These are phyloP conservation scores for Balanococcus diminutus DNA, from an alignment of 2,888 invertebrate species.

Conservation along the genomic window DNA sequence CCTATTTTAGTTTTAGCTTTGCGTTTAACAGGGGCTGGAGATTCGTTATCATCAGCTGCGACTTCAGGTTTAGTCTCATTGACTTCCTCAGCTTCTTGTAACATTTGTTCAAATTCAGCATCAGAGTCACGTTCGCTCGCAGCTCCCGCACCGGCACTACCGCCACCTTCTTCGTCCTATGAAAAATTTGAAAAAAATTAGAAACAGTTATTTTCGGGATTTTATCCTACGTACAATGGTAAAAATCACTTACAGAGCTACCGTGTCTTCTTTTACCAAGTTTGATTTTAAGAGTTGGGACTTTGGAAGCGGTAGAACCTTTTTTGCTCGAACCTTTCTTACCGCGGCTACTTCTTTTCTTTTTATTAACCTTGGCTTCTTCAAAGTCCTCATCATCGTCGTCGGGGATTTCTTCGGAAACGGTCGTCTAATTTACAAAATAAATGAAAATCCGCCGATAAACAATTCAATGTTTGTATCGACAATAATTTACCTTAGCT, in stretches of 20 bases:
- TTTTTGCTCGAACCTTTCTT: slow-evolving; percentile 68
- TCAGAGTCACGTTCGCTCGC: slow-evolving; percentile 91
- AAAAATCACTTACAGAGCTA: slow-evolving; percentile 73
- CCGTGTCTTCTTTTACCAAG: slow-evolving; percentile 90
- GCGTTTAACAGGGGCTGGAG: slow-evolving; percentile 60
- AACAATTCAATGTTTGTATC: not conserved
- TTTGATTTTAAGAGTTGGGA: slow-evolving; percentile 94
- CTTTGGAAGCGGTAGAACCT: slow-evolving; percentile 70
- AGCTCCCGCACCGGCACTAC: slow-evolving; percentile 65
- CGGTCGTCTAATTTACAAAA: slow-evolving; percentile 35
- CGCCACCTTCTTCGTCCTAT: slow-evolving; percentile 57
- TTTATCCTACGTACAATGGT: not conserved
- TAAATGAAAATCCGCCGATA: not conserved
- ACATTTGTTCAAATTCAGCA: slow-evolving; percentile 97
- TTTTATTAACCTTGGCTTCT: slow-evolving; percentile 72
- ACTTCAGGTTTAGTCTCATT: slow-evolving; percentile 61
- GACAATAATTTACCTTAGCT: not conserved
- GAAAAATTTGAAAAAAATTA: not conserved
- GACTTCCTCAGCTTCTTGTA: slow-evolving; percentile 86
- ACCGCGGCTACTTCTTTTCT: slow-evolving; percentile 65
- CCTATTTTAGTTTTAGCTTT: slow-evolving; percentile 78
- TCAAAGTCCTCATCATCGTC: slow-evolving; percentile 79
- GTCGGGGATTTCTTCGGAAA: slow-evolving; percentile 62
- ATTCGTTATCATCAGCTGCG: slow-evolving; percentile 61
- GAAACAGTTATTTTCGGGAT: not conserved